These are phyloP conservation scores for Syrista parreyssii DNA, from an alignment of 2,888 invertebrate species.

Conservation along the genomic window DNA sequence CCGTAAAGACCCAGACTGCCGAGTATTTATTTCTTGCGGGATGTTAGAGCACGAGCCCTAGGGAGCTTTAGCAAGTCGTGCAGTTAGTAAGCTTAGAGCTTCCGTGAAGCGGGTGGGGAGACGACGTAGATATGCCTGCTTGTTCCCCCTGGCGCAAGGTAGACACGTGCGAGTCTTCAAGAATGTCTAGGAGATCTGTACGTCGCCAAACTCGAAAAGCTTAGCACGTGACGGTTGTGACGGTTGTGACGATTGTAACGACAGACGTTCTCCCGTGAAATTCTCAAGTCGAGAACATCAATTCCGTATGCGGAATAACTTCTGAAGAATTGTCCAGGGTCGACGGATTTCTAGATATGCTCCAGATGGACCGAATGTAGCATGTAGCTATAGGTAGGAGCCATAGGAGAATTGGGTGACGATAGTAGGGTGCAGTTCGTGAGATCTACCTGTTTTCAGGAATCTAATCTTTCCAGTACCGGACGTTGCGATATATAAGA, in stretches of 20 bases:
- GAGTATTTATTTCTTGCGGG: conserved; percentile 9
- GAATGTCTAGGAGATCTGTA: too few species aligned
- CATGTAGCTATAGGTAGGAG: background rate
- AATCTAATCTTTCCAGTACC: too few species aligned
- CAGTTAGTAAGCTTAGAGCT: conserved; percentile 7
- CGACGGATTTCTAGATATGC: too few species aligned
- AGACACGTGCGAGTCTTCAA: background rate
- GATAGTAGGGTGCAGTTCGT: background rate
- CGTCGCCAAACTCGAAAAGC: too few species aligned
- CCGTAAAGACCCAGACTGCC: conserved; percentile 3
- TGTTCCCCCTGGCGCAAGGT: conserved; percentile 3
- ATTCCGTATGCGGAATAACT: too few species aligned
- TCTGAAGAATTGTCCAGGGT: too few species aligned
- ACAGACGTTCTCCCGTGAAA: too few species aligned
- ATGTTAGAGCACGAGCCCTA: background rate
- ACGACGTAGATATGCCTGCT: background rate
- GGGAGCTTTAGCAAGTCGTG: conserved; percentile 5
- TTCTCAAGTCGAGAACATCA: too few species aligned
- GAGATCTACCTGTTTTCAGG: background rate
- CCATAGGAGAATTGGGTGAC: background rate
- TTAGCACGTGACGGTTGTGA: too few species aligned
- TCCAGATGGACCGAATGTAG: too few species aligned
- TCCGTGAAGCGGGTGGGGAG: background rate
- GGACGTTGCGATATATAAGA: too few species aligned
- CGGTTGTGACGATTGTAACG: too few species aligned